These are phyloP conservation scores for Enteromius trimaculatus DNA, from an alignment of 2,797 vertebrate genomes.

Conservation along the genomic window DNA sequence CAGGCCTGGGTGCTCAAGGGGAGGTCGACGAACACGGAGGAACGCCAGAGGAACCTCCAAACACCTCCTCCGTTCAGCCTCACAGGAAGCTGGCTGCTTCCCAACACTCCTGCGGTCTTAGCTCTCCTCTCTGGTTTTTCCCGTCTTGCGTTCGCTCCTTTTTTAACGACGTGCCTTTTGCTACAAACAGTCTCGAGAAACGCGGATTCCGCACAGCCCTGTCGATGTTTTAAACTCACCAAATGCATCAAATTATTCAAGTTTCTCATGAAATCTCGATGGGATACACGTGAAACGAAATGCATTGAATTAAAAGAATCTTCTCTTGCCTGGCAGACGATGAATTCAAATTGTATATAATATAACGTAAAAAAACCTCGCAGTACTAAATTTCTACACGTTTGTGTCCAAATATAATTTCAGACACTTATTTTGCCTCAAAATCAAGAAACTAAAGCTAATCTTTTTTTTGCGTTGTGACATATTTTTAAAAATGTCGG, in stretches of 20 bases:
- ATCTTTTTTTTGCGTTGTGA: neutral
- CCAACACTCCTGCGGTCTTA: constrained; percentile 64
- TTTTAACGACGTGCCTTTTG: constrained; percentile 73
- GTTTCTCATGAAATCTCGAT: neutral
- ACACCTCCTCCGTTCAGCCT: constrained; percentile 60
- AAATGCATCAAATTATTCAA: neutral
- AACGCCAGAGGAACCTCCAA: constrained; percentile 9
- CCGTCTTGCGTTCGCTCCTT: constrained; percentile 48
- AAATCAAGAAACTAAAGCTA: neutral
- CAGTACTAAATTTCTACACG: neutral
- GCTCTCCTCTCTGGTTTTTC: constrained; percentile 56
- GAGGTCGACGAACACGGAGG: constrained; percentile 35
- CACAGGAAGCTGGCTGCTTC: constrained; percentile 56
- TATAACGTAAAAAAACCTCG: neutral
- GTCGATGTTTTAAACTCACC: neutral
- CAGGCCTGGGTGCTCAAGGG: constrained; percentile 88
- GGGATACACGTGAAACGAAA: neutral
- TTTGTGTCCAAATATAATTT: neutral
- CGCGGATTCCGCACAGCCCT: neutral
- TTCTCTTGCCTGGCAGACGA: neutral
- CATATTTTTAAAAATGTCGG: neutral
- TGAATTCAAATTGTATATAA: neutral
- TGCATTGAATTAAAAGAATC: neutral
- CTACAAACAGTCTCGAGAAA: constrained; percentile 50
- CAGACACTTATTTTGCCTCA: neutral